These are phyloP conservation scores for Trachurus trachurus DNA, from an alignment of 2,797 vertebrate species.

Conservation along the genomic window DNA sequence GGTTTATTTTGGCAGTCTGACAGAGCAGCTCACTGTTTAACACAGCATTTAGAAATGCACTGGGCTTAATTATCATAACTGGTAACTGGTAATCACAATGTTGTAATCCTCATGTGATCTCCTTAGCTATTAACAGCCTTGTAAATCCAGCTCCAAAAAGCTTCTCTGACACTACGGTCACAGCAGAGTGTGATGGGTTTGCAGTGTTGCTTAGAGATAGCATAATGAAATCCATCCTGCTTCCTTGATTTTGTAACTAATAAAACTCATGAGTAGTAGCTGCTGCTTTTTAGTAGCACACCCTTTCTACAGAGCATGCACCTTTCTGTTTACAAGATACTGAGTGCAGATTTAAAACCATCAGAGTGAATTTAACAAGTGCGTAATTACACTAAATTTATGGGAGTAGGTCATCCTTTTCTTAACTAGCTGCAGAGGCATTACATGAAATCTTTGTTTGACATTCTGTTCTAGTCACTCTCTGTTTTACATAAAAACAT, in stretches of 20 bases:
- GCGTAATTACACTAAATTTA: not conserved
- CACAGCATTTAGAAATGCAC: conserved; percentile 19
- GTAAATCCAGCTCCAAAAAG: conserved; percentile 37
- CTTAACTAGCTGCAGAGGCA: not conserved
- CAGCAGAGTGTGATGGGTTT: conserved; percentile 33
- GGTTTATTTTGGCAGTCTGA: not conserved
- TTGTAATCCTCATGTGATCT: conserved; percentile 43
- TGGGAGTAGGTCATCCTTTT: not conserved
- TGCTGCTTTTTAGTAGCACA: not conserved
- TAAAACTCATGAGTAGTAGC: not conserved
- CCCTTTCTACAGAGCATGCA: not conserved
- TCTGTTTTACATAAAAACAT: not conserved
- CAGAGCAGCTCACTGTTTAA: conserved; percentile 1
- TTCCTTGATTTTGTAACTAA: conserved; percentile 11
- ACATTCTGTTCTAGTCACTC: not conserved
- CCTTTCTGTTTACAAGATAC: not conserved
- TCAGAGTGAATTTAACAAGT: not conserved
- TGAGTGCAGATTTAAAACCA: not conserved
- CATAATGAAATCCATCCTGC: conserved; percentile 27
- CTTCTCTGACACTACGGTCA: conserved; percentile 10
- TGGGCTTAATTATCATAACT: conserved; percentile 26
- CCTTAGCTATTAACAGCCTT: conserved; percentile 41
- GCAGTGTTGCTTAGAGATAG: conserved; percentile 26
- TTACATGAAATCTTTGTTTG: not conserved
- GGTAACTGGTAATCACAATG: conserved; percentile 45